phyloP scores from a whole-genome alignment of 2,888 invertebrate species.

The Auanema freiburgensis region DNA sequence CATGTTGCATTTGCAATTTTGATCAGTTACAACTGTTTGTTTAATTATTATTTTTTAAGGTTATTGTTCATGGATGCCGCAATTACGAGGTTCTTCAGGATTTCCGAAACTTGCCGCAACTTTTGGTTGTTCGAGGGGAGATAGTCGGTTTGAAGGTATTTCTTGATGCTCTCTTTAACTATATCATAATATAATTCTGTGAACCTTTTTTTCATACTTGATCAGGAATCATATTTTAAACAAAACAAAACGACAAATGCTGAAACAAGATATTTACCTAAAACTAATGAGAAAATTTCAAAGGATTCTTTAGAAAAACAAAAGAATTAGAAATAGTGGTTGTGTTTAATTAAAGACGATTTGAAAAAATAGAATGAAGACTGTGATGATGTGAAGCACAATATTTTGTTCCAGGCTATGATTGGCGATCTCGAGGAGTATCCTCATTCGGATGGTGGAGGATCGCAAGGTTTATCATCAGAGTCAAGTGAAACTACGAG shows the following conservation, averaged over 20 bases:
- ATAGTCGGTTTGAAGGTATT: slow-evolving; percentile 60
- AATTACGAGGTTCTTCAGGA: slow-evolving; percentile 63
- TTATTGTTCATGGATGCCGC: slow-evolving; percentile 58
- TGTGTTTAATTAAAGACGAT: background rate
- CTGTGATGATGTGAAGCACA: background rate
- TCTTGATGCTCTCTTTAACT: background rate
- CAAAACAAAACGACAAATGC: background rate
- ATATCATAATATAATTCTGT: background rate
- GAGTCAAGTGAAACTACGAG: slow-evolving; percentile 1
- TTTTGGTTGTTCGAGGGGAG: slow-evolving; percentile 64
- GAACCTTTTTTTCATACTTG: background rate
- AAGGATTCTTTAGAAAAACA: background rate
- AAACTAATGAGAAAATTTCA: background rate
- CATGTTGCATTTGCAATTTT: no score
- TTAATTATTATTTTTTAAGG: slow-evolving; percentile 22
- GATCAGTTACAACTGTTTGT: background rate
- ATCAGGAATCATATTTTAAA: background rate
- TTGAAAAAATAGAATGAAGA: background rate
- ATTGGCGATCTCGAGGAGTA: slow-evolving; percentile 51
- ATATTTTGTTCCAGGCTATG: slow-evolving; percentile 46
- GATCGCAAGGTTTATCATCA: slow-evolving; percentile 9
- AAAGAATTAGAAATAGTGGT: background rate
- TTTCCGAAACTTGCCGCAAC: slow-evolving; percentile 61
- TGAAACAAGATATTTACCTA: background rate
- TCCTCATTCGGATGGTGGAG: slow-evolving; percentile 14